phyloP scores from a whole-genome alignment of 2,113 vertebrate species.

The Phyllostomus hastatus region DNA sequence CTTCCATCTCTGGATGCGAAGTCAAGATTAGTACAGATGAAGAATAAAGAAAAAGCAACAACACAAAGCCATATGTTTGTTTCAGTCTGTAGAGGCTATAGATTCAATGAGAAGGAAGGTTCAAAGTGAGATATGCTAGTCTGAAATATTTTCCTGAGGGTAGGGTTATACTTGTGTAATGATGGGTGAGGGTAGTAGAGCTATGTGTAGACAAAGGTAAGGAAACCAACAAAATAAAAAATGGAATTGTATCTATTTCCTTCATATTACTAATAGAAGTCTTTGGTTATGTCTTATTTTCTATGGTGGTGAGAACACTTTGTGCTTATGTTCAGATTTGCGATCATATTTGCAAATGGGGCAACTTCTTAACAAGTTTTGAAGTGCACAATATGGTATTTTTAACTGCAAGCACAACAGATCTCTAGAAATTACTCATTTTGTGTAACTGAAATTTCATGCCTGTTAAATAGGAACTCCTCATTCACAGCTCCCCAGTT shows the following conservation, averaged over 20 bases:
- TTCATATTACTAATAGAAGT: background rate
- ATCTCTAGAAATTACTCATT: background rate
- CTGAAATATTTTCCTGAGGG: background rate
- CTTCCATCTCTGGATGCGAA: background rate
- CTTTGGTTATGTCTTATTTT: background rate
- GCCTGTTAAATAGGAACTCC: background rate
- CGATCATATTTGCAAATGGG: too few relatives aligned
- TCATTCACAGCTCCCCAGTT: fast-evolving
- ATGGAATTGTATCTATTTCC: background rate
- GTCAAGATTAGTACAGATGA: background rate
- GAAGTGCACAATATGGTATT: background rate
- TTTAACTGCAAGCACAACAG: background rate
- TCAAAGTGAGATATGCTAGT: background rate
- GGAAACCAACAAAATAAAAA: background rate
- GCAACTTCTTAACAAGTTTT: background rate
- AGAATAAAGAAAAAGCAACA: background rate
- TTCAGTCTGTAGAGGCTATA: background rate
- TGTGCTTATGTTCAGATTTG: too few relatives aligned
- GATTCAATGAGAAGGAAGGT: background rate
- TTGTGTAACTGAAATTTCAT: background rate
- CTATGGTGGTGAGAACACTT: background rate
- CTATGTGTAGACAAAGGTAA: background rate
- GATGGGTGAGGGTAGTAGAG: background rate
- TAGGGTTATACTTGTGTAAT: background rate
- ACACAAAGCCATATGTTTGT: background rate